Evolutionary conservation across 1,140 invertebrate species (phyloP), one percentile per base, ranked within the genome.

Genomic region (Hypsibius dujardini): DNA sequence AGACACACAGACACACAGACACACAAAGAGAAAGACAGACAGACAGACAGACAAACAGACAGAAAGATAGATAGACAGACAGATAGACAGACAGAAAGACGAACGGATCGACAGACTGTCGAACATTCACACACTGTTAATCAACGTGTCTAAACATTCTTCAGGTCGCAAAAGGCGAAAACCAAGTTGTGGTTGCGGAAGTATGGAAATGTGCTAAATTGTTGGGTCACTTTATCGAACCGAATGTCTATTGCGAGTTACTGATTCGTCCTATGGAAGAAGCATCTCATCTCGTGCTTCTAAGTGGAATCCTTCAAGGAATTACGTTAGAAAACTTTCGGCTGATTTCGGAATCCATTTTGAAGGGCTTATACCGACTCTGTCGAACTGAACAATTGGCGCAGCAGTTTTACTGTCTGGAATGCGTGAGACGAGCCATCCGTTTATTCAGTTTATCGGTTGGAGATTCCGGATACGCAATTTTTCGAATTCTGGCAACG

Each of bases 301-400:
- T 67, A 7, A 67, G 62, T 45, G 62, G 62, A 0, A 15, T 67
- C 62, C 42, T 67, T 67, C 3, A 67, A 67, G 45, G 62, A 45
- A 67, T 67, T 56, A 56, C n/a, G 7, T 56, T 56, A 56, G 7
- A n/a, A n/a, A n/a, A n/a, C 28, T 28, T 28, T 28, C 28, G 28
- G 28, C 28, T 28, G 28, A 28, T 28, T 28, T 28, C 28, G 28
- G 28, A 28, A 28, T 28, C 28, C 28, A 56, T n/a, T n/a, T 56
- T 56, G 50, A 56, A n/a, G 7, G 50, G 7, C 7, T 0, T 56
- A n/a, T 12, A 56, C 7, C 7, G 7, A n/a, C 50, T 56, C 7
- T 12, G 0, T 7, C 50, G 7, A 56, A 56, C 50, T 56, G n/a
- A 7, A n/a, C n/a, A 7, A 56, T 7, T 12, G n/a, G 50, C 50